These are phyloP conservation scores for Mimumesa dahlbomi DNA, from an alignment of 2,888 invertebrate species.

Conservation along the genomic window DNA sequence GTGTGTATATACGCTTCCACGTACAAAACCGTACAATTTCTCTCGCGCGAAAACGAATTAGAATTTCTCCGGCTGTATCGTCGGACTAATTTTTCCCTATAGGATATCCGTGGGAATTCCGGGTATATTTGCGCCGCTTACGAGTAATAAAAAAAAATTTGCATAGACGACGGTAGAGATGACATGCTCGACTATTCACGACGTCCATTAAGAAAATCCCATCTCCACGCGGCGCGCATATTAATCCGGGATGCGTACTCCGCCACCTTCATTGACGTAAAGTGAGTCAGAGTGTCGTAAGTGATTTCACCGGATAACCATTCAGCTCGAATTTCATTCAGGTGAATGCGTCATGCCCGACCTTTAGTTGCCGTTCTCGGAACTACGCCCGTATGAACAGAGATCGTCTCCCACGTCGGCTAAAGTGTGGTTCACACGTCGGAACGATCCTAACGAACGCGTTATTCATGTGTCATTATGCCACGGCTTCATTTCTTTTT, in stretches of 20 bases:
- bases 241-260: conserved; percentile 54
- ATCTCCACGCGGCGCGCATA: conserved; percentile 46
- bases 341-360: conserved; percentile 59
- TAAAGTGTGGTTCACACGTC: conserved; percentile 1
- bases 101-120: no score
- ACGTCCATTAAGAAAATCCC: background rate
- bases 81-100: no score
- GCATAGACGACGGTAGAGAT: no score
- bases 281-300: conserved; percentile 66
- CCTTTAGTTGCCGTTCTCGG: conserved; percentile 56
- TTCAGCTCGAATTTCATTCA: conserved; percentile 72
- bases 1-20: conserved; percentile 36
- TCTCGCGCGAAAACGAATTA: no score
- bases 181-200: background rate
- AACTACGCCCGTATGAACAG: conserved; percentile 31
- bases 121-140: no score
- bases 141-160: no score
- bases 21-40: no score
- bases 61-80: no score
- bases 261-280: conserved; percentile 66
- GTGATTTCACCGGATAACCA: conserved; percentile 59
- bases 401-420: conserved; percentile 30
- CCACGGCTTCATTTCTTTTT: no score
- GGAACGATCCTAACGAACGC: background rate
- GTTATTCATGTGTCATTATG: no score